A percentile compares a stretch with the other conserved stretches of the same genome.
Evolutionary conservation across 1,140 invertebrate genomes (phyloP).

Genomic region (Drosophila prosaltans): DNA sequence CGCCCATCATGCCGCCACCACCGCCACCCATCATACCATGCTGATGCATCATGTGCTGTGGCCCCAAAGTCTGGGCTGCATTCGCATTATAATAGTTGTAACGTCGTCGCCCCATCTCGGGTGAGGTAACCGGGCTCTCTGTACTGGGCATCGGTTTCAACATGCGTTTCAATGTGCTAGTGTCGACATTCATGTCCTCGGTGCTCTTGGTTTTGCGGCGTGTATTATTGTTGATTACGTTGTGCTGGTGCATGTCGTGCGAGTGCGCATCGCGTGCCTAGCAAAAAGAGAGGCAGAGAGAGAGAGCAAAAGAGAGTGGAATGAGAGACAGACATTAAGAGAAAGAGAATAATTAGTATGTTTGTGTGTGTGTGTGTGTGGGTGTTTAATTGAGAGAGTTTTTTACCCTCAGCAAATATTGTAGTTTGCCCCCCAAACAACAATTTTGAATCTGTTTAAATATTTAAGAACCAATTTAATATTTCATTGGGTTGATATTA

Average conservation of each 20-base stretch:
- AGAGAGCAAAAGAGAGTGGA: conserved; percentile 9
- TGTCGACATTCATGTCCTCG: conserved; percentile 94
- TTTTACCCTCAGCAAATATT: conserved; percentile 4
- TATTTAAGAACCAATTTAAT: too few species aligned
- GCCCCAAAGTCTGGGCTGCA: conserved; percentile 81
- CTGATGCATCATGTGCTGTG: conserved; percentile 84
- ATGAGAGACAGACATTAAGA: conserved; percentile 4
- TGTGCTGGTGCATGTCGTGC: conserved; percentile 84
- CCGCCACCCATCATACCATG: conserved; percentile 72
- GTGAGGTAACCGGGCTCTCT: conserved; percentile 93
- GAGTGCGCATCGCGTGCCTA: conserved; percentile 81
- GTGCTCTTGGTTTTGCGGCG: conserved; percentile 94
- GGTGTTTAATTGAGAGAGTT: not conserved
- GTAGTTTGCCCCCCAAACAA: not conserved
- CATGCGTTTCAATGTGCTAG: conserved; percentile 96
- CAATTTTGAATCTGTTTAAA: too few species aligned
- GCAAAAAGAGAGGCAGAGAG: conserved; percentile 9
- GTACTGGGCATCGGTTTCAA: conserved; percentile 95
- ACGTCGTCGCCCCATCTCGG: conserved; percentile 92
- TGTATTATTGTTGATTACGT: conserved; percentile 89
- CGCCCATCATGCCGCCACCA: conserved; percentile 43
- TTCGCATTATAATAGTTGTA: conserved; percentile 85
- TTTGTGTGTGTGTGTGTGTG: conserved; percentile 5
- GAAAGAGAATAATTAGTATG: conserved; percentile 22
- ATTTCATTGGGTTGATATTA: too few species aligned